Evolutionary conservation across 2,888 invertebrate genomes (phyloP), one percentile per base, ranked within the genome.

Genomic region (Drosophila infuscata): DNA sequence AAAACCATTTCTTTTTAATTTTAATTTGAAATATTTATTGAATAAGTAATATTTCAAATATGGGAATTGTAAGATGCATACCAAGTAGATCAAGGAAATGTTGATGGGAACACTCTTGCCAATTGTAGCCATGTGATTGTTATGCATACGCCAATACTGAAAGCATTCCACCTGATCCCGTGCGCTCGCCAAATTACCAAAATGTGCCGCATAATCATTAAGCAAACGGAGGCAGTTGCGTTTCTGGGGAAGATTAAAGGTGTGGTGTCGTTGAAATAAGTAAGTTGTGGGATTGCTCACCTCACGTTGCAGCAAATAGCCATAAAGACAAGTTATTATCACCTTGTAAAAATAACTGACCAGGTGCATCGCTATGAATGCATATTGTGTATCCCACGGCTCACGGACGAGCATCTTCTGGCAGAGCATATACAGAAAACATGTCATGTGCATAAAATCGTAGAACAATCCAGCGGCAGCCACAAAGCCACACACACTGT

Each of bases 371-470:
- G 75, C 51, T 32, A 92, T 65, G 30, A 88, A 81, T 0, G 78
- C 43, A 49, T 88, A 91, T 41, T 92, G 90, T 0, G 67, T 38
- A 9, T 76, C 64, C 25, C 65, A 65, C 1, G 79, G 5, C 46
- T 81, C 74, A 0, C 72, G 61, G 35, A 77, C 76, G 4, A 88
- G 68, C 7, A 89, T 60, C 54, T 89, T 91, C 9, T 91, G 91
- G 58, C 92, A 92, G 5, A 93, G 57, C 29, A 91, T 68, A 66
- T 90, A 92, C 5, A 85, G 82, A 61, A 91, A 81, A 68, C 81
- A 83, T 9, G 92, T 91, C 69, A 89, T 74, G 53, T 92, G 81
- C 0, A 82, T 78, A 36, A 92, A 93, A 57, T 92, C 92, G 63
- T 92, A 90, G 56, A 93, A 91, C 17, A 88, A 62, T 32, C 81